A percentile compares a stretch with the other conserved stretches of the same genome.
Evolutionary conservation across 2,797 vertebrate species (phyloP).

Genomic region (Denticeps clupeoides): DNA sequence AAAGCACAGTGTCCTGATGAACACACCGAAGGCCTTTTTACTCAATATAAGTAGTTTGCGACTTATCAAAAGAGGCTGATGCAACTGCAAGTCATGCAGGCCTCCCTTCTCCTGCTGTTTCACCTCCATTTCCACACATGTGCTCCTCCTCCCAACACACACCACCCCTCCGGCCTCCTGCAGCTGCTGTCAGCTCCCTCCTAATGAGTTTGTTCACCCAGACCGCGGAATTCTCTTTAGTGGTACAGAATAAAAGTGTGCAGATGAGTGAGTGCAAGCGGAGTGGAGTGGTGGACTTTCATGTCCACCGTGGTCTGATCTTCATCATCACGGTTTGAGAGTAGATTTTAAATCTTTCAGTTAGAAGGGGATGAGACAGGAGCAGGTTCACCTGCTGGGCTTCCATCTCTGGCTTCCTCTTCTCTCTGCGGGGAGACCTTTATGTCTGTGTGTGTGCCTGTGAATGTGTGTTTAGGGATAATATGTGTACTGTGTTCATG

Average conservation of each 20-base stretch:
- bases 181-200: background rate
- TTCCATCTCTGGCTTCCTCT: background rate
- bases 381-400: background rate
- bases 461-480: too few relatives aligned
- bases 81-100: constrained; percentile 19
- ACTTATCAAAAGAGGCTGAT: constrained; percentile 26
- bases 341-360: background rate
- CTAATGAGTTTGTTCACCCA: background rate
- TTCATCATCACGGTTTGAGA: background rate
- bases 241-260: background rate
- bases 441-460: too few relatives aligned
- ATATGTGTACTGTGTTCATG: background rate
- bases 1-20: too few relatives aligned
- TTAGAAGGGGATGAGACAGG: background rate
- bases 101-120: background rate
- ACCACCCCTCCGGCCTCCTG: background rate
- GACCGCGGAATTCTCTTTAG: background rate
- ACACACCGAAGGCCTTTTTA: too few relatives aligned
- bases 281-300: background rate
- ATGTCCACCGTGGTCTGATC: too few relatives aligned
- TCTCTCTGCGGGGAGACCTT: background rate
- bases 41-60: constrained; percentile 5
- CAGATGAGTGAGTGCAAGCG: background rate
- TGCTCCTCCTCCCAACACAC: background rate
- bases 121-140: background rate